These are phyloP conservation scores for Ellobius talpinus DNA, from an alignment of 2,113 vertebrate genomes.

Conservation along the genomic window DNA sequence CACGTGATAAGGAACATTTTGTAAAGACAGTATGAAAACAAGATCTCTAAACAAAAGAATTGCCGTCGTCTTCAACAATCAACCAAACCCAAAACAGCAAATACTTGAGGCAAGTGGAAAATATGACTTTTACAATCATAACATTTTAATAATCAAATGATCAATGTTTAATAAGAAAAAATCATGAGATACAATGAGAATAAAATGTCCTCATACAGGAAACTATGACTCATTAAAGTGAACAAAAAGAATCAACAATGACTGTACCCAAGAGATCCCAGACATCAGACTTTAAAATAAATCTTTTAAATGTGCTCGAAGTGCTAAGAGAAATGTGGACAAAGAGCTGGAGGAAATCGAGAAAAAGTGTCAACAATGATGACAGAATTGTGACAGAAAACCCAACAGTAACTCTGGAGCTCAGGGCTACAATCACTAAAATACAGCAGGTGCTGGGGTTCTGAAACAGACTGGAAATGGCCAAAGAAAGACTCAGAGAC, in stretches of 20 bases:
- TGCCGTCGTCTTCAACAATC: not conserved
- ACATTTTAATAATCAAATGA: not conserved
- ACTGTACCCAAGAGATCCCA: not conserved
- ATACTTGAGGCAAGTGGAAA: not conserved
- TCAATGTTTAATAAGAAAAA: not conserved
- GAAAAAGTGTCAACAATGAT: not conserved
- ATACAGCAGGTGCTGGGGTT: not conserved
- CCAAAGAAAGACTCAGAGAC: not conserved
- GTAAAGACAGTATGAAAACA: conserved; percentile 23
- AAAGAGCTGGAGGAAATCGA: conserved; percentile 2
- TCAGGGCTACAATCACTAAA: not conserved
- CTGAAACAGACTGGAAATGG: not conserved
- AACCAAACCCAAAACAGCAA: not conserved
- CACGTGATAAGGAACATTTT: not conserved
- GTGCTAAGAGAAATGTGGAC: not conserved
- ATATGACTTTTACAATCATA: conserved; percentile 12
- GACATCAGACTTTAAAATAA: not conserved
- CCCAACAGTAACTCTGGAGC: not conserved
- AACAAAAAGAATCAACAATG: not conserved
- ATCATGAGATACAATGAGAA: not conserved
- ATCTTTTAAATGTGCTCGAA: not conserved
- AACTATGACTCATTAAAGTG: conserved; percentile 26
- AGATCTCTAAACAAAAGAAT: not conserved
- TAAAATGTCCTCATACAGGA: not conserved
- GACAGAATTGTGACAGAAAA: not conserved